Percentiles rank a stretch among this genome's conserved stretches.
phyloP scores from a whole-genome alignment of 1,140 invertebrate species.

The Psilanteris sp. region DNA sequence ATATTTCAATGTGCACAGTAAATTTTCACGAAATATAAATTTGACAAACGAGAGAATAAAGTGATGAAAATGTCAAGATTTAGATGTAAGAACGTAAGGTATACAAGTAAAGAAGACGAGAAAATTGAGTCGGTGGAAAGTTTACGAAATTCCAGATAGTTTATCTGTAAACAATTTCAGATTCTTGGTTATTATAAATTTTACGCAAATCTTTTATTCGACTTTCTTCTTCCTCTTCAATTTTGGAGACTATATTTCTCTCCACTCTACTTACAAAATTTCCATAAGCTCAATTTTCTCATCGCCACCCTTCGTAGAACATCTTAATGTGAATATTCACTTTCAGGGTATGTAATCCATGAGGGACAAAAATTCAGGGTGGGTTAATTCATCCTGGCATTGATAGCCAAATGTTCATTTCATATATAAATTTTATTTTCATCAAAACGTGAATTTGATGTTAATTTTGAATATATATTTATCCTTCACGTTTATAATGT shows the following conservation, averaged over 20 bases:
- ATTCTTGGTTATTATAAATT: constrained; percentile 24
- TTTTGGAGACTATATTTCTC: constrained; percentile 10
- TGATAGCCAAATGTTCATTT: constrained; percentile 26
- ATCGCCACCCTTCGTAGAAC: constrained; percentile 20
- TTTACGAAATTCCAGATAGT: constrained; percentile 14
- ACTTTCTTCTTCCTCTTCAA: background rate
- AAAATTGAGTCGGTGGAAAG: constrained; percentile 13
- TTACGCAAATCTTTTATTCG: constrained; percentile 15
- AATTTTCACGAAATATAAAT: background rate
- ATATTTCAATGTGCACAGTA: too few relatives aligned
- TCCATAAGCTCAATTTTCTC: constrained; percentile 50
- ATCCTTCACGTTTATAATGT: too few relatives aligned
- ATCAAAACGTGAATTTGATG: constrained; percentile 7
- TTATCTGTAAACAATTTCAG: constrained; percentile 26
- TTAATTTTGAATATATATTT: background rate
- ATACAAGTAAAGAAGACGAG: constrained; percentile 2
- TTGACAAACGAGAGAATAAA: background rate
- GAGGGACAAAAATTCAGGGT: constrained; percentile 32
- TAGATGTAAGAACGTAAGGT: background rate
- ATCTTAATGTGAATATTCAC: constrained; percentile 45
- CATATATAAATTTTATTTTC: constrained; percentile 1
- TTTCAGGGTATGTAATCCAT: constrained; percentile 22
- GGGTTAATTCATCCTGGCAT: constrained; percentile 14
- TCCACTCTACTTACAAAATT: constrained; percentile 26
- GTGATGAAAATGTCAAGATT: background rate